phyloP scores from a whole-genome alignment of 2,113 vertebrate species.

The Stegostoma tigrinum region DNA sequence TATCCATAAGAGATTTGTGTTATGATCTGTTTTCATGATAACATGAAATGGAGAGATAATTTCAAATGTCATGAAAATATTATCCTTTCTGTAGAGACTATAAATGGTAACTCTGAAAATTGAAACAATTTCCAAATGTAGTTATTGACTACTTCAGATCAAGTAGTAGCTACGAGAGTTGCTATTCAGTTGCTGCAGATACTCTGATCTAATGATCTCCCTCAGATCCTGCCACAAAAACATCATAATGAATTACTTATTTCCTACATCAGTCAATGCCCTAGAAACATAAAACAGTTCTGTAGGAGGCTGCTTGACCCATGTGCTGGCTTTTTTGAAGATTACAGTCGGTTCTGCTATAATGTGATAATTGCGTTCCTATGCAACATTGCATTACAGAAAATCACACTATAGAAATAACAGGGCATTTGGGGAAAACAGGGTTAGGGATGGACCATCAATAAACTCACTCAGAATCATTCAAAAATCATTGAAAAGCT shows the following conservation, averaged over 20 bases:
- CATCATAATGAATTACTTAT: not conserved
- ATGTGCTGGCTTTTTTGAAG: not conserved
- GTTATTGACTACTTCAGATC: not conserved
- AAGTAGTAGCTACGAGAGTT: not conserved
- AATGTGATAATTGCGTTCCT: too few relatives aligned
- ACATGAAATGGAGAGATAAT: not conserved
- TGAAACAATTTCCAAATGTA: not conserved
- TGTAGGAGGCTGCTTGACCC: not conserved
- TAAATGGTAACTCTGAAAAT: not conserved
- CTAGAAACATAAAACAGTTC: not conserved
- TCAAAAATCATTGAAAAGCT: too few relatives aligned
- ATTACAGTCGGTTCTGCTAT: not conserved
- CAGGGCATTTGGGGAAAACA: too few relatives aligned
- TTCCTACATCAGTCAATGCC: not conserved
- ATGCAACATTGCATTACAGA: too few relatives aligned
- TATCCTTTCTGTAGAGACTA: rapidly evolving
- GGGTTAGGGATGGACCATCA: too few relatives aligned
- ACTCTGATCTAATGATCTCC: not conserved
- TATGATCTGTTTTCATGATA: not conserved
- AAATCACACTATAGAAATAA: too few relatives aligned
- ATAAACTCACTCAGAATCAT: too few relatives aligned
- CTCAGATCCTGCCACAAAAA: not conserved
- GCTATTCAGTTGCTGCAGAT: not conserved
- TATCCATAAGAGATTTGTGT: too few relatives aligned
- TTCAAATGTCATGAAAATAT: not conserved